Conservation (phyloP, 2,888 invertebrate species). For the Drosophila sordidula region DNA sequence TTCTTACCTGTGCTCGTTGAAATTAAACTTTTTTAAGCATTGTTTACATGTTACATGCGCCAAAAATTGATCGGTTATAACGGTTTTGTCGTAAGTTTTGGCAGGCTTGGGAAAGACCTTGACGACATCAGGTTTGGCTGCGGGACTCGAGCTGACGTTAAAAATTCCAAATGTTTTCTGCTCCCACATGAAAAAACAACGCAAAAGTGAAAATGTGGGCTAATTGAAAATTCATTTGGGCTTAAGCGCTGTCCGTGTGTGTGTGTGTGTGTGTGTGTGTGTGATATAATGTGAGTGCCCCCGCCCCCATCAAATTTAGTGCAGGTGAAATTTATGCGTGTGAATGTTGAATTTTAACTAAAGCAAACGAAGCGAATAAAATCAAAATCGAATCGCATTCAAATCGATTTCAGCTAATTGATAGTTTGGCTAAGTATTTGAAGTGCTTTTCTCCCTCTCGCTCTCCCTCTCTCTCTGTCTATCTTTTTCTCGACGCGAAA, state of each 20-base stretch:
- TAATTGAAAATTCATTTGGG: constrained; percentile 63
- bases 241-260: constrained; percentile 1
- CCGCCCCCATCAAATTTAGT: constrained; percentile 54
- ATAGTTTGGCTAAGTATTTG: constrained; percentile 45
- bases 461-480: neutral
- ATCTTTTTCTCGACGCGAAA: constrained; percentile 1
- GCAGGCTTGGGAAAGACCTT: constrained; percentile 51
- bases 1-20: constrained; percentile 18
- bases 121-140: constrained; percentile 4
- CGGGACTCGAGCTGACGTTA: neutral
- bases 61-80: constrained; percentile 32
- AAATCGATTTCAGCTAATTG: constrained; percentile 53
- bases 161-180: constrained; percentile 29
- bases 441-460: constrained; percentile 12
- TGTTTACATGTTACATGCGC: constrained; percentile 29
- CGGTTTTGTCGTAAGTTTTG: constrained; percentile 9
- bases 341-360: constrained; percentile 73
- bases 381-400: constrained; percentile 31
- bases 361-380: constrained; percentile 39
- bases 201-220: constrained; percentile 62
- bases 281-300: constrained; percentile 46
- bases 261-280: constrained; percentile 43
- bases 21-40: constrained; percentile 23
- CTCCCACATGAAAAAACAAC: constrained; percentile 17
- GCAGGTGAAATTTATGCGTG: constrained; percentile 78